Base-by-base conservation (phyloP, 2,797 vertebrate genomes). In the Yasuhikotakia modesta region DNA sequence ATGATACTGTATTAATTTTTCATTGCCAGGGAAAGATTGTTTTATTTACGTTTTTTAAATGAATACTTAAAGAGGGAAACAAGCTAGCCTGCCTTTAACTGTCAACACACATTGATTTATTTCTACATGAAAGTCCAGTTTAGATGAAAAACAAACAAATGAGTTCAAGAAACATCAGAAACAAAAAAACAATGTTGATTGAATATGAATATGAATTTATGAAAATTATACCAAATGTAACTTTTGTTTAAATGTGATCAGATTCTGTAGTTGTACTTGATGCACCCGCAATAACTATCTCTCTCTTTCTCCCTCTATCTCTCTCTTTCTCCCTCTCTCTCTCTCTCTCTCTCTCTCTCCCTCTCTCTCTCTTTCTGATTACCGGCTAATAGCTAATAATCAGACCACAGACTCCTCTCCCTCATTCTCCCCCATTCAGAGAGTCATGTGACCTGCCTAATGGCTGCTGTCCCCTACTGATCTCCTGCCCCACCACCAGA, bases 341-440 rank as follows among this genome's bases (percentile, higher is more conserved):
- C n/a, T 53, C 52, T 53, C 52, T 21, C 19, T 10, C 19, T 74
- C 80, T 79, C 70, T 81, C 48, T 65, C 65, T 46, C 12, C 13
- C 45, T 46, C 10, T 46, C 45, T 46, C 2, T 46, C 45, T 85
- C 73, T 72, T 81, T 84, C 77, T 80, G 79, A 88, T 88, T 85
- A 85, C 86, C 81, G 79, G 80, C 76, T 86, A 86, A 85, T 83
- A 86, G 84, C 89, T 91, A 90, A 91, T 93, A 90, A 90, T 90
- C 84, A 84, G 86, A 82, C 79, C 65, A 81, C 87, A 87, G 84
- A 81, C 83, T 86, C 66, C 19, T 86, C 80, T 85, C 84, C 67
- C 81, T 86, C n/a, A n/a, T n/a, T n/a, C n/a, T n/a, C n/a, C n/a
- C n/a, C n/a, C 87, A 46, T 77, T 60, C 65, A 50, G 46, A 24